Evolutionary conservation across 2,113 vertebrate genomes (phyloP).

Genomic region (Gymnobelideus leadbeateri): DNA sequence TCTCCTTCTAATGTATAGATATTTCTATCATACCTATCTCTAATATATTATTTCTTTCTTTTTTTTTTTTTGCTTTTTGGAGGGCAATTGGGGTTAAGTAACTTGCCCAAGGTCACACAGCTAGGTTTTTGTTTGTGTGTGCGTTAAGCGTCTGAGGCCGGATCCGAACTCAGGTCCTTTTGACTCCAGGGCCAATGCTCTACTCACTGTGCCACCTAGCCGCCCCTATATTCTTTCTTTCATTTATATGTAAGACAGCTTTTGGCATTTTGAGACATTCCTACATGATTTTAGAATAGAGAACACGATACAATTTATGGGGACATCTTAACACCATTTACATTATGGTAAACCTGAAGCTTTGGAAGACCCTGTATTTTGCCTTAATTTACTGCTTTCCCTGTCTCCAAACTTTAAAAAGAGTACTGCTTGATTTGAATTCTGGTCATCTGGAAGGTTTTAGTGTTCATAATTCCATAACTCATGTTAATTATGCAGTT

Average conservation of each 20-base stretch:
- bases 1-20: neutral
- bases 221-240: neutral
- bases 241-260: neutral
- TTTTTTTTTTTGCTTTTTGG: too few relatives aligned
- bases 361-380: conserved; percentile 42
- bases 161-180: too few relatives aligned
- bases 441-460: conserved; percentile 58
- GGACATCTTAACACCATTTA: conserved; percentile 51
- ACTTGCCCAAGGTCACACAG: too few relatives aligned
- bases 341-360: conserved; percentile 31
- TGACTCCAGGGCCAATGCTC: too few relatives aligned
- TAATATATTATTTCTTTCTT: neutral
- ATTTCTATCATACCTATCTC: neutral
- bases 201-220: too few relatives aligned
- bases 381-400: conserved; percentile 50
- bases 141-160: too few relatives aligned
- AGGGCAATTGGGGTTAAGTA: too few relatives aligned
- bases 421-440: conserved; percentile 46
- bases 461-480: conserved; percentile 65
- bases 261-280: conserved; percentile 43
- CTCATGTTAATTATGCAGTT: conserved; percentile 50
- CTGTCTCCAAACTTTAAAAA: conserved; percentile 65
- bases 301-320: conserved; percentile 11
- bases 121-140: too few relatives aligned
- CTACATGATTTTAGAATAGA: neutral